Base-by-base conservation (phyloP, 2,797 vertebrate genomes). In the Cynodonichthys magdalenae region DNA sequence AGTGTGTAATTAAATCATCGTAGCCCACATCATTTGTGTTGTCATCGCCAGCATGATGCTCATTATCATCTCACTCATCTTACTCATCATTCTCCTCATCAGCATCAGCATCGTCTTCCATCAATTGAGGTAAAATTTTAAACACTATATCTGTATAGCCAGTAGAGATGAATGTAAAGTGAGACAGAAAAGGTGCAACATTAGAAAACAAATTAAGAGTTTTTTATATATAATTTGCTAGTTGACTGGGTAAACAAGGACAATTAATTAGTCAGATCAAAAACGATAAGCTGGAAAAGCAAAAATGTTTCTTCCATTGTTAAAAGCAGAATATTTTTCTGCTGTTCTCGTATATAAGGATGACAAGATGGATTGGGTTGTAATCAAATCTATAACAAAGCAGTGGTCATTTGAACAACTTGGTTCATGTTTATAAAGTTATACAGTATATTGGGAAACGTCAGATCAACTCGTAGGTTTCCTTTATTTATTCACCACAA, bases 121-220 rank as follows among this genome's bases (percentile, higher is more conserved):
- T 67, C 72, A 50, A 70, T 15, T 42, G 41, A 91, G 89, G 90
- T 91, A 89, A 89, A 70, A 64, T 80, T 18, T 63, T 8, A 11
- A 62, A 44, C 15, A 6, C 10, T 20, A 19, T 20, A 11, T 57
- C 8, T 53, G 15, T 47, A 29, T 53, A 39, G 34, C 6, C 10
- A 20, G 42, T 19, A 49, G 47, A 66, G 29, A 61, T 56, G 8
- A 47, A 56, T 61, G 28, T 45, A 28, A 6, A 59, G 18, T 14
- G 14, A 41, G 7, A 48, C n/a, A 56, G 24, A 53, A 58, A 45
- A 14, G 19, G 15, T 60, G 36, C 36, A 39, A 39, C 36, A 39
- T 39, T 39, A 39, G 3, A 14, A 11, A 3, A n/a, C n/a, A n/a
- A 24, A 24, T 3, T 24, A 3, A 24, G 29, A 24, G 24, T 24